These are phyloP conservation scores for Sebastes matsubarae DNA, from an alignment of 2,797 vertebrate species.

Conservation along the genomic window DNA sequence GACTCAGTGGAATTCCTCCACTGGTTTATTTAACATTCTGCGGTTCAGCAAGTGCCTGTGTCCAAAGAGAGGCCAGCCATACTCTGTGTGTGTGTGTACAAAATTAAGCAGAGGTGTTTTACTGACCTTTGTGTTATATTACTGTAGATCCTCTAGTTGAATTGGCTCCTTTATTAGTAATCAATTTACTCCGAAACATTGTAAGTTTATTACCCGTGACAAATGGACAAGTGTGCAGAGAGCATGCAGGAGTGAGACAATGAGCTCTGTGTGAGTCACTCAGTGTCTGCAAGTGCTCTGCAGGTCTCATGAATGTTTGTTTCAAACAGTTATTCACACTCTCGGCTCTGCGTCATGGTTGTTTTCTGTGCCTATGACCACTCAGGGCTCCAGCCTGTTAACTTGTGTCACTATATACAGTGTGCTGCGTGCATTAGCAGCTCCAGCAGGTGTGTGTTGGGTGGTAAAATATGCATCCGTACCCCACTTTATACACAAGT, in stretches of 20 bases:
- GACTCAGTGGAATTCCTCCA: conserved; percentile 65
- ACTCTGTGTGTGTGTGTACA: conserved; percentile 9
- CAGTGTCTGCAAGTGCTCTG: neutral
- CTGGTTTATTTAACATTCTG: conserved; percentile 69
- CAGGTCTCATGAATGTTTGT: conserved; percentile 17
- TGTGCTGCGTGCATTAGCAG: neutral
- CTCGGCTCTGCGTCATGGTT: conserved; percentile 2
- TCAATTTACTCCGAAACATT: conserved; percentile 4
- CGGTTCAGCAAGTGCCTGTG: conserved; percentile 55
- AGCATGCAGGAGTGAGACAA: neutral
- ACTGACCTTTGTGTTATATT: conserved; percentile 1
- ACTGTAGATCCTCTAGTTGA: neutral
- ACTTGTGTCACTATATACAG: neutral
- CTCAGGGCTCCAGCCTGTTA: neutral
- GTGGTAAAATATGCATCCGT: neutral
- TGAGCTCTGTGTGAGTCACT: conserved; percentile 7
- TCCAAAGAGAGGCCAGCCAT: conserved; percentile 45
- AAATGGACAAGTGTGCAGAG: neutral
- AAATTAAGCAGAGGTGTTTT: conserved; percentile 7
- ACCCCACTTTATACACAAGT: neutral
- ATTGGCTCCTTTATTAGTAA: neutral
- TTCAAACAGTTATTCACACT: conserved; percentile 19
- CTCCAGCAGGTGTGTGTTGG: conserved; percentile 4
- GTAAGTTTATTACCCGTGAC: neutral
- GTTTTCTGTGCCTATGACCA: conserved; percentile 12